phyloP scores from a whole-genome alignment of 2,113 vertebrate species.

The Chamaea fasciata region DNA sequence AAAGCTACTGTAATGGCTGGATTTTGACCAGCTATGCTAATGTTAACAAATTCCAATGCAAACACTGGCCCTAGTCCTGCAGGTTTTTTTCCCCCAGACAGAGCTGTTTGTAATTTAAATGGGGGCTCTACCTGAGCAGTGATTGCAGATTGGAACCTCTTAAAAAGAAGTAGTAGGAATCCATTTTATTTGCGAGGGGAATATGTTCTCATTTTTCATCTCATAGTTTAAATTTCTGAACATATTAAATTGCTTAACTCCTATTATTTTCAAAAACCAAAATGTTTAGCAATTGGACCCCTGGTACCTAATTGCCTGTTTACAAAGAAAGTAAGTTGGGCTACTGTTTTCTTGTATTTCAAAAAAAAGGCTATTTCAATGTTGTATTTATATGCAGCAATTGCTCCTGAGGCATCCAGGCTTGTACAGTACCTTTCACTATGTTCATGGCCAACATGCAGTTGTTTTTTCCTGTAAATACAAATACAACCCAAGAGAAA shows the following conservation, averaged over 20 bases:
- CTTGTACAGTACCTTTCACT: background rate
- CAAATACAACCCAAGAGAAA: background rate
- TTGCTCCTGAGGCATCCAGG: background rate
- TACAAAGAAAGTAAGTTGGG: background rate
- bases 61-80: background rate
- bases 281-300: background rate
- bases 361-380: background rate
- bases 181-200: background rate
- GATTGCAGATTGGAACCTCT: background rate
- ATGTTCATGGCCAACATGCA: background rate
- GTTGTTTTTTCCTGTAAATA: background rate
- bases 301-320: background rate
- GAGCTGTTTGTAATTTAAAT: background rate
- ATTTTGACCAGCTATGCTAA: background rate
- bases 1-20: background rate
- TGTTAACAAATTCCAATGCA: background rate
- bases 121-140: background rate
- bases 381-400: background rate
- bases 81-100: background rate
- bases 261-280: background rate
- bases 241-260: background rate
- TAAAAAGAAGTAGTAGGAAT: background rate
- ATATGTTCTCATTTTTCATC: background rate
- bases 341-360: background rate
- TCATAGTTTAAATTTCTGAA: background rate